A percentile compares a stretch with the other conserved stretches of the same genome.
Evolutionary conservation across 2,113 vertebrate species (phyloP).

Genomic region (mouse (Mus musculus)): GRCm39 chr4:85722001-85722500

Average conservation of each 20-base stretch:
- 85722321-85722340: not conserved
- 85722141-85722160: not conserved
- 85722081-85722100: not conserved
- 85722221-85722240: not conserved
- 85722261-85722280: not conserved
- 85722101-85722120: not conserved
- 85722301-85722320: conserved; percentile 12
- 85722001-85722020: not conserved
- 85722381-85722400: not conserved
- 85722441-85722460: not conserved
- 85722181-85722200: not conserved
- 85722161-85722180: not conserved
- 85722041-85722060: not conserved
- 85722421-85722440: not conserved
- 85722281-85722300: not conserved
- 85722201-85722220: not conserved
- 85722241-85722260: not conserved
- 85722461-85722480: not conserved
- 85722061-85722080: too few species aligned
- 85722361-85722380: conserved; percentile 14
- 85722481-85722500: not conserved
- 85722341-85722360: conserved; percentile 28
- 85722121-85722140: not conserved
- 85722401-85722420: conserved; percentile 8
- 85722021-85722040: not conserved